Evolutionary conservation across 2,797 vertebrate genomes (phyloP).

Genomic region (Melanotaenia nigrans): DNA sequence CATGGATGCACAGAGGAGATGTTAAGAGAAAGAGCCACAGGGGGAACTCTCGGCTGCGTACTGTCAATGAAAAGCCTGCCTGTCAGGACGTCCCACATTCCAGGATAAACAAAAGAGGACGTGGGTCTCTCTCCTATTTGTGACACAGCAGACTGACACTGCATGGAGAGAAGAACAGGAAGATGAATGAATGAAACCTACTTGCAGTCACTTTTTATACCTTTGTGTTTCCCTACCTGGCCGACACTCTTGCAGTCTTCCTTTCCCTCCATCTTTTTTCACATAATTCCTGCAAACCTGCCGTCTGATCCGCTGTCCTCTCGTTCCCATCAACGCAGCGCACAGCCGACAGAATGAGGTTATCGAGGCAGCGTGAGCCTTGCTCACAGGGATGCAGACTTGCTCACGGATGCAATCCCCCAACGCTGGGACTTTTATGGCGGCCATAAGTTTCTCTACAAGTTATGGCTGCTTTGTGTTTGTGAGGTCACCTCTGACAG

Average conservation of each 20-base stretch:
- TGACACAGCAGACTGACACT: constrained; percentile 50
- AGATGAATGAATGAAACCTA: constrained; percentile 1
- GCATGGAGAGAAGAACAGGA: constrained; percentile 25
- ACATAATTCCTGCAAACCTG: constrained; percentile 40
- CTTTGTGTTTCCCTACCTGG: constrained; percentile 14
- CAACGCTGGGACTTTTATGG: constrained; percentile 6
- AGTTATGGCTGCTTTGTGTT: constrained; percentile 1
- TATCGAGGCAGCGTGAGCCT: constrained; percentile 50
- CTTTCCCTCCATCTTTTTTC: constrained; percentile 16
- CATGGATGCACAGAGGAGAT: constrained; percentile 18
- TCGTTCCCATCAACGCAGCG: constrained; percentile 45
- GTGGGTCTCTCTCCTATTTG: constrained; percentile 56
- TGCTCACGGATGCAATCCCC: constrained; percentile 8
- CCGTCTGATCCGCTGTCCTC: constrained; percentile 57
- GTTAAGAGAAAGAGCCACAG: constrained; percentile 50
- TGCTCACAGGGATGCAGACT: constrained; percentile 12
- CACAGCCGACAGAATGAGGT: constrained; percentile 74
- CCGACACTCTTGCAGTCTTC: constrained; percentile 20
- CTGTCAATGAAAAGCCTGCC: constrained; percentile 69
- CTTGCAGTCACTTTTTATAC: constrained; percentile 24
- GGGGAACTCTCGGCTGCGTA: constrained; percentile 69
- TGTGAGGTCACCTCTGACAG: background rate
- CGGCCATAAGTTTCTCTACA: constrained; percentile 9
- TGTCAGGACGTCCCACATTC: constrained; percentile 79
- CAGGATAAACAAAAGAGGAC: constrained; percentile 75